phyloP scores from a whole-genome alignment of 1,140 invertebrate species.

The Calliopsis andreniformis region DNA sequence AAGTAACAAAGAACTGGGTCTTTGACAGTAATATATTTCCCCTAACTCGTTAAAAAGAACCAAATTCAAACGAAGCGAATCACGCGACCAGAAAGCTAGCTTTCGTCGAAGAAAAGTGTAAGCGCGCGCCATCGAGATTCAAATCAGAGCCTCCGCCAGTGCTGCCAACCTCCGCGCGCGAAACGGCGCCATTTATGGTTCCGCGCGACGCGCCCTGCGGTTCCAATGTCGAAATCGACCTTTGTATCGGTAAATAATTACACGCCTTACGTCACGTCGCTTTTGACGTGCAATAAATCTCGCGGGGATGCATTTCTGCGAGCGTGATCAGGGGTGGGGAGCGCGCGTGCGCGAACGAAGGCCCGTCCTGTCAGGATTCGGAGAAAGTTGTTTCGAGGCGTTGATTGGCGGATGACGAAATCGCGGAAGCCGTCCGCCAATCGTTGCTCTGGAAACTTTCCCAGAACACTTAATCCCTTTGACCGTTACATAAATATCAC shows the following conservation, averaged over 20 bases:
- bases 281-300: constrained; percentile 33
- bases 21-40: too few species aligned
- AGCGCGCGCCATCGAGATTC: not conserved
- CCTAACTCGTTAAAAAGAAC: too few species aligned
- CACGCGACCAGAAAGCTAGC: too few species aligned
- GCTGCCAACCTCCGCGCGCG: not conserved
- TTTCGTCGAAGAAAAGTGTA: not conserved
- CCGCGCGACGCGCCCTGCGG: not conserved
- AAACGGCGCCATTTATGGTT: not conserved
- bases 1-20: too few species aligned
- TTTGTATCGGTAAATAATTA: constrained; percentile 40
- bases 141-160: not conserved
- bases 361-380: constrained; percentile 66
- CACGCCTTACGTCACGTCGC: constrained; percentile 25
- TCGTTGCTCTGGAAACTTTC: constrained; percentile 71
- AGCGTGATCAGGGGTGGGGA: constrained; percentile 23
- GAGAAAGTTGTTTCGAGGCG: constrained; percentile 73
- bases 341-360: constrained; percentile 31
- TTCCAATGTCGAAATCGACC: constrained; percentile 39
- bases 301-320: constrained; percentile 52
- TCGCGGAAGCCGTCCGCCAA: constrained; percentile 70
- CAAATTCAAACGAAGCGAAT: too few species aligned
- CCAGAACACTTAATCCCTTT: constrained; percentile 70
- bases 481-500: constrained; percentile 72
- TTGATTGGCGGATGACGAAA: constrained; percentile 72